These are phyloP conservation scores for Gopherus flavomarginatus DNA, from an alignment of 2,113 vertebrate genomes.

Conservation along the genomic window DNA sequence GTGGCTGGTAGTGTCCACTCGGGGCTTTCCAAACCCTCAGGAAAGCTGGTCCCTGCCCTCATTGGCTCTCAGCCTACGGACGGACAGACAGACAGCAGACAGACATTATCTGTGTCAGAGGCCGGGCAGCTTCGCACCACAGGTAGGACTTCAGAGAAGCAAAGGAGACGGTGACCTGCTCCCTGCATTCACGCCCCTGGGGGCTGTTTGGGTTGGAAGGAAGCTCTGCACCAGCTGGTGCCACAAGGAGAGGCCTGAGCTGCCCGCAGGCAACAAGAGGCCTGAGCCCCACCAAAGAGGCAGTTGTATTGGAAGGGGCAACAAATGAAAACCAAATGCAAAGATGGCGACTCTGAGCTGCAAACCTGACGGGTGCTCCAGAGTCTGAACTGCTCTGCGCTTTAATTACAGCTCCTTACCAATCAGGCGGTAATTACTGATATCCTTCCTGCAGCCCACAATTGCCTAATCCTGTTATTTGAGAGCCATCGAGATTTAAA, in stretches of 20 bases:
- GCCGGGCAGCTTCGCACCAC: not conserved
- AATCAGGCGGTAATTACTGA: slow-evolving; percentile 88
- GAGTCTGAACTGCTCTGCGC: slow-evolving; percentile 57
- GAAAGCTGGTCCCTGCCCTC: not conserved
- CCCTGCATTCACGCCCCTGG: not conserved
- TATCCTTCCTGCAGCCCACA: slow-evolving; percentile 86
- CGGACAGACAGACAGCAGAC: not conserved
- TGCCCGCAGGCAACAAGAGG: not conserved
- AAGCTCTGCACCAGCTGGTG: not conserved
- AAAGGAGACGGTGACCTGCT: not conserved
- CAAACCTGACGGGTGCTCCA: not conserved
- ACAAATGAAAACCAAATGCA: slow-evolving; percentile 74
- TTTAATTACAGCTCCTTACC: slow-evolving; percentile 87
- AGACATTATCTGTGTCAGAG: not conserved
- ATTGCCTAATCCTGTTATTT: slow-evolving; percentile 88
- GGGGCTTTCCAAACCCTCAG: not conserved
- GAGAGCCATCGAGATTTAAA: slow-evolving; percentile 80
- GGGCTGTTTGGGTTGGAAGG: not conserved
- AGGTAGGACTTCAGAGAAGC: not conserved
- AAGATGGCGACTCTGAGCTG: not conserved
- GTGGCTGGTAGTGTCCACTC: not conserved
- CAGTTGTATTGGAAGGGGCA: not conserved
- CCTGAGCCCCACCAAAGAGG: not conserved
- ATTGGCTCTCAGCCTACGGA: not conserved
- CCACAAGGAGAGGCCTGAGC: fast-evolving